Conservation (phyloP, 2,888 invertebrate genomes). For the Tuta absoluta region DNA sequence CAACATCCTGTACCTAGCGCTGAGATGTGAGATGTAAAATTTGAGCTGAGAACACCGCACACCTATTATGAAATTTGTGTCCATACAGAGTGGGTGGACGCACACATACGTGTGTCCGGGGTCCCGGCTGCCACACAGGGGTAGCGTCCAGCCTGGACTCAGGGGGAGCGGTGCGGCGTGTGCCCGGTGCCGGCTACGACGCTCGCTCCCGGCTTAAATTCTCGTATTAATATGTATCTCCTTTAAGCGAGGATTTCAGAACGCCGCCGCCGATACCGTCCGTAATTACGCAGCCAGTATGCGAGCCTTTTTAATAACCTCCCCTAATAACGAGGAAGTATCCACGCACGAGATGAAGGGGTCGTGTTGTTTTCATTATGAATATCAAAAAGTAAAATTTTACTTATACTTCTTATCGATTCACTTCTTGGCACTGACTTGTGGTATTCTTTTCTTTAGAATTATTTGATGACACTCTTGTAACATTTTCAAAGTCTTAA, state of each 20-base stretch:
- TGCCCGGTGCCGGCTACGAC: slow-evolving; percentile 64
- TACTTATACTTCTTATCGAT: no score
- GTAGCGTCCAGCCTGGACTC: slow-evolving; percentile 56
- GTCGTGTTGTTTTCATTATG: background rate
- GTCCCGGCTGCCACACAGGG: slow-evolving; percentile 59
- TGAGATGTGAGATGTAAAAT: slow-evolving; percentile 79
- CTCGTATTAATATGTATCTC: slow-evolving; percentile 78
- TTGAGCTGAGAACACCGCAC: slow-evolving; percentile 73
- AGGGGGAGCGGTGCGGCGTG: slow-evolving; percentile 59
- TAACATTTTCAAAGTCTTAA: no score
- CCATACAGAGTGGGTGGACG: slow-evolving; percentile 50
- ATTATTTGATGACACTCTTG: no score
- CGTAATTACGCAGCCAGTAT: slow-evolving; percentile 58
- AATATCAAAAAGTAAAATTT: background rate
- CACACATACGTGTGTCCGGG: slow-evolving; percentile 50
- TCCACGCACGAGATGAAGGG: slow-evolving; percentile 4
- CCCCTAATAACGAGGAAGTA: slow-evolving; percentile 38
- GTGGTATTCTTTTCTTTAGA: no score
- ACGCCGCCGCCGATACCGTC: slow-evolving; percentile 58
- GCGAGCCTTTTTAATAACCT: slow-evolving; percentile 47
- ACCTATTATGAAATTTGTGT: slow-evolving; percentile 77
- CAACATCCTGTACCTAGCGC: slow-evolving; percentile 57
- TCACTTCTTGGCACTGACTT: no score
- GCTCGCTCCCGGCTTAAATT: slow-evolving; percentile 73
- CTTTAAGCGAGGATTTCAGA: slow-evolving; percentile 66